Base-by-base conservation (phyloP, 2,888 invertebrate genomes). In the Crematogaster levior region DNA sequence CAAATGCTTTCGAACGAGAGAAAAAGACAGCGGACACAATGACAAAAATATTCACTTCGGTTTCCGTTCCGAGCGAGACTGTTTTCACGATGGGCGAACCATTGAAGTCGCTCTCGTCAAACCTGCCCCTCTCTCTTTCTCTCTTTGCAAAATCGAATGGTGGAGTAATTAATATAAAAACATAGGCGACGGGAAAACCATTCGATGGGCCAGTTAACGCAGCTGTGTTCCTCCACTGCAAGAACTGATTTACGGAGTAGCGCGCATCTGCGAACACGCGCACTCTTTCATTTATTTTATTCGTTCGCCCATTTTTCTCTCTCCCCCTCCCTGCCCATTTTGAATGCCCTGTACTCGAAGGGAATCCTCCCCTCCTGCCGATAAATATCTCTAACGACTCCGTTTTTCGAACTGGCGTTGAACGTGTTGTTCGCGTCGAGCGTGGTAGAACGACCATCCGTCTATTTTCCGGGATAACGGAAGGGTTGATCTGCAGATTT, bases 111-210 rank as follows among this genome's bases (percentile, higher is more conserved):
- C n/a, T n/a, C 48, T 27, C 56, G 21, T 9, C 40, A 46, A 15
- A 30, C 10, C 15, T 34, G 21, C 6, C 40, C 56, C 53, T 15
- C 15, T 30, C 24, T 18, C 15, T 3, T 37, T 56, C 53, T 9
- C 10, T 30, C 24, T 12, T 9, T 58, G 81, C 65, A 70, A 24
- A 77, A 56, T 85, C 82, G 85, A 90, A 90, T 77, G 84, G 89
- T 68, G 68, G 82, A 81, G 87, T 85, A 87, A 90, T 90, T 85
- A 85, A 80, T 82, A 77, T 83, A 87, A 86, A 88, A 88, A 83
- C 81, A 80, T 21, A 51, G 51, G 15, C 40, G 81, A 77, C 61
- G 82, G 77, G 51, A 81, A 83, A 87, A 85, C 37, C 56, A 56
- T 53, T 84, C 63, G 30, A 51, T 4, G 79, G 12, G 51, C 9